Percentiles rank a stretch among this genome's conserved stretches.
Conservation (phyloP, 2,888 invertebrate genomes). For the Tholera decimalis region DNA sequence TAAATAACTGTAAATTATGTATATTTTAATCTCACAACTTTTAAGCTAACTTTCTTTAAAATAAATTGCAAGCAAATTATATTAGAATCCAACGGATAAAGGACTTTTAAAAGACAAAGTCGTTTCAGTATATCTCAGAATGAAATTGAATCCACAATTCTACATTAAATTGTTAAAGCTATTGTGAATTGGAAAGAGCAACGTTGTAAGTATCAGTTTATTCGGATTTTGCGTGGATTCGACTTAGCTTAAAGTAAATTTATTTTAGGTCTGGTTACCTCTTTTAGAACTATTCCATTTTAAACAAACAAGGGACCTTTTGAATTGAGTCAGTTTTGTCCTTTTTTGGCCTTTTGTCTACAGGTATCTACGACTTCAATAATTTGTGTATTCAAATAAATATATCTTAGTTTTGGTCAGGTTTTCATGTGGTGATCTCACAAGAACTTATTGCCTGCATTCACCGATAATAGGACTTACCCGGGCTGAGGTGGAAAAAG, state of each 20-base stretch:
- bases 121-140: conserved; percentile 9
- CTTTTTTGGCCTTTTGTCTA: no score
- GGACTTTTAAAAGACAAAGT: conserved; percentile 30
- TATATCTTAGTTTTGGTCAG: no score
- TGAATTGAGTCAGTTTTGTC: background rate
- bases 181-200: conserved; percentile 10
- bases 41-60: background rate
- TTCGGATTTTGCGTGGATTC: conserved; percentile 8
- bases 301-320: background rate
- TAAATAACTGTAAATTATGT: background rate
- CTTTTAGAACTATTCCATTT: background rate
- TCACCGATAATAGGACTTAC: no score
- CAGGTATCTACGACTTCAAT: no score
- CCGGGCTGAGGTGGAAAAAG: no score
- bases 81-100: conserved; percentile 4
- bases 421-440: no score
- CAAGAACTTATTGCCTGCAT: no score
- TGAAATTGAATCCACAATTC: conserved; percentile 24
- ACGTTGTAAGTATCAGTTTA: conserved; percentile 5
- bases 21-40: background rate
- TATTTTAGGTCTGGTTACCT: background rate
- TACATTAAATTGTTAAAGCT: conserved; percentile 14
- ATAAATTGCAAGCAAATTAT: background rate
- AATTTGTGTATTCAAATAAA: no score
- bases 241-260: conserved; percentile 4